Evolutionary conservation across 2,888 invertebrate species (phyloP), one percentile per base, ranked within the genome.

Genomic region (Machimus rusticus): DNA sequence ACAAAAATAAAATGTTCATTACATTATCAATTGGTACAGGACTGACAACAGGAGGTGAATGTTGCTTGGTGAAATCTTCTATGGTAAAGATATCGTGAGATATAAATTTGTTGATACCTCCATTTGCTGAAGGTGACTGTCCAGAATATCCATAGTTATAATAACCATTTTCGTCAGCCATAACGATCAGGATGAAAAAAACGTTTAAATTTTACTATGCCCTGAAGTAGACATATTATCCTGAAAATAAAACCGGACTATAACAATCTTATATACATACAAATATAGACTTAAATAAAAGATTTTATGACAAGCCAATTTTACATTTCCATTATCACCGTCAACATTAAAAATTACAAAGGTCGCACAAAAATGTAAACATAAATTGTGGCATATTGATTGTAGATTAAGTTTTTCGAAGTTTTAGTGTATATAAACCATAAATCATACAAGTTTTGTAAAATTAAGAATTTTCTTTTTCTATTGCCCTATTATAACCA

Each of bases 81-180:
- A 84, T 37, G 1, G 66, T 37, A 16, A 84, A 84, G 8, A 86
- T 34, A 37, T 6, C 57, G 5, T n/a, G 39, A 23, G 37, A 66
- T n/a, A 5, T 14, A n/a, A 46, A 23, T 16, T 23, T 28, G 86
- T 89, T 43, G 14, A 84, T 37, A 28, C 84, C 77, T 76, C 51
- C 81, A 16, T 34, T 74, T 16, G 39, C 78, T 78, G 85, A 74
- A 19, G 79, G 14, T 14, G 34, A 16, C 14, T 79, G 57, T 34
- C 51, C 79, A 37, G 74, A 46, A 55, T 82, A 87, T 28, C 34
- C 85, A 43, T 78, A 46, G 51, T 86, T 88, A 37, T 76, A 34
- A 16, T 57, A 85, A 8, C 39, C 74, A 55, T 76, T 57, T 86
- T 79, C 12, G 14, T 55, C 3, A 5, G 57, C 66, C 86, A 86